phyloP scores from a whole-genome alignment of 2,888 invertebrate genomes.

The Cremastinae sp. region DNA sequence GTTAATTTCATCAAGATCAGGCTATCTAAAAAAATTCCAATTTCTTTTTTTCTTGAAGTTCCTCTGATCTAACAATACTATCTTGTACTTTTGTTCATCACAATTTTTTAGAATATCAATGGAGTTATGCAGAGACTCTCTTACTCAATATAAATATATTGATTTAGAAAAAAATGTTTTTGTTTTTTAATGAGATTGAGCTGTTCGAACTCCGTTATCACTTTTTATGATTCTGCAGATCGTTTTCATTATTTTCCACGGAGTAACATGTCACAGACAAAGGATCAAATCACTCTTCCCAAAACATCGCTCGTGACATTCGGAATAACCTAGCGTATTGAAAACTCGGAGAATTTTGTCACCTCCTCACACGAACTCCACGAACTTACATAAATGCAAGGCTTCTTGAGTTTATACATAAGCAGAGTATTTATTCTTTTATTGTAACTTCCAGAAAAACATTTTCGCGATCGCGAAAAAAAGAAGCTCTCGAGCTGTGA shows the following conservation, averaged over 20 bases:
- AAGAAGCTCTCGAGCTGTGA: too few species aligned
- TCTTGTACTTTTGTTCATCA: constrained; percentile 16
- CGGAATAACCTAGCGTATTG: constrained; percentile 37
- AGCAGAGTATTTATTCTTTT: too few species aligned
- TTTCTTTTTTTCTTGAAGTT: not conserved
- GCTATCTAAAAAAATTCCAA: too few species aligned
- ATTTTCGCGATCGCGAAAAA: too few species aligned
- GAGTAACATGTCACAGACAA: constrained; percentile 39
- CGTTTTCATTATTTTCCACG: constrained; percentile 56
- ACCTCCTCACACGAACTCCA: too few species aligned
- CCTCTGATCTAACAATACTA: not conserved
- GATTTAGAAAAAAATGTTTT: constrained; percentile 11
- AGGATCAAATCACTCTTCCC: constrained; percentile 41
- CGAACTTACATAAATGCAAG: too few species aligned
- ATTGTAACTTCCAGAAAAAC: too few species aligned
- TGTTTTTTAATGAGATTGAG: constrained; percentile 1
- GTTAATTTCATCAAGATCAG: too few species aligned
- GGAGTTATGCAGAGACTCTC: not conserved
- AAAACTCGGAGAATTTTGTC: not conserved
- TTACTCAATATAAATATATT: not conserved
- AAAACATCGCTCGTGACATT: constrained; percentile 29
- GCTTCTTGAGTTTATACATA: too few species aligned
- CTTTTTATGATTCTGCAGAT: constrained; percentile 41
- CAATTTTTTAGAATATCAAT: constrained; percentile 8
- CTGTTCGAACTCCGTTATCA: constrained; percentile 19